These are phyloP conservation scores for Mythimna ferrago DNA, from an alignment of 2,888 invertebrate genomes.

Conservation along the genomic window DNA sequence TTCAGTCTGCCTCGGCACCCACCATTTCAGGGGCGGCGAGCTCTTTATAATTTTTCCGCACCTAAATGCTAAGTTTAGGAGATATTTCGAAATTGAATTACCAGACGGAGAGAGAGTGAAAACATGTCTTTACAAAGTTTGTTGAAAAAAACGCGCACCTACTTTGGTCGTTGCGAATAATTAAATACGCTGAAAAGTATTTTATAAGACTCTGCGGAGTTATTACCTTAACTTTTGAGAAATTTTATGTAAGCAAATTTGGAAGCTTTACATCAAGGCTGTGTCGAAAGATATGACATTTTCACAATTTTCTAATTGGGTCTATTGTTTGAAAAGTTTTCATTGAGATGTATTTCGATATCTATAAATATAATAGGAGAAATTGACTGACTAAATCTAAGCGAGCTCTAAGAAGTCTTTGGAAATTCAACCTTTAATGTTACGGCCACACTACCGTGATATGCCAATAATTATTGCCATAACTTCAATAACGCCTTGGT, in stretches of 20 bases:
- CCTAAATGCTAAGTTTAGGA: conserved; percentile 60
- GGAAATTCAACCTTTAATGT: too few species aligned
- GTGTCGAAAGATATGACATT: conserved; percentile 30
- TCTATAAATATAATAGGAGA: too few species aligned
- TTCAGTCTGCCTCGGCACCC: conserved; percentile 54
- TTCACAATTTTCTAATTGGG: conserved; percentile 29
- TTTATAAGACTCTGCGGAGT: conserved; percentile 47
- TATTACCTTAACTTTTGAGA: conserved; percentile 43
- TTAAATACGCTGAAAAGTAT: conserved; percentile 58
- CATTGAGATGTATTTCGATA: background rate
- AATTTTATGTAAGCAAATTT: conserved; percentile 47
- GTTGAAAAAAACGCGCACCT: conserved; percentile 37
- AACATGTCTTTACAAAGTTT: conserved; percentile 61
- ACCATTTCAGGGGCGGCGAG: conserved; percentile 51
- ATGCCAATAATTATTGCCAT: too few species aligned
- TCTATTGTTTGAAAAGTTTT: conserved; percentile 29
- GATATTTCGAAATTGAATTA: conserved; percentile 65
- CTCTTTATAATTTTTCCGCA: conserved; percentile 60
- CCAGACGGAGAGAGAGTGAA: conserved; percentile 47
- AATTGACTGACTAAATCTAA: too few species aligned
- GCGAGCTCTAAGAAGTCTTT: too few species aligned
- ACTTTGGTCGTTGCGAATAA: conserved; percentile 54
- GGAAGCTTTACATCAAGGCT: conserved; percentile 37
- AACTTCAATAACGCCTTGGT: too few species aligned
- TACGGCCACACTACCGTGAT: too few species aligned